Evolutionary conservation across 2,113 vertebrate genomes (phyloP).

Genomic region (Oreotrochilus melanogaster): DNA sequence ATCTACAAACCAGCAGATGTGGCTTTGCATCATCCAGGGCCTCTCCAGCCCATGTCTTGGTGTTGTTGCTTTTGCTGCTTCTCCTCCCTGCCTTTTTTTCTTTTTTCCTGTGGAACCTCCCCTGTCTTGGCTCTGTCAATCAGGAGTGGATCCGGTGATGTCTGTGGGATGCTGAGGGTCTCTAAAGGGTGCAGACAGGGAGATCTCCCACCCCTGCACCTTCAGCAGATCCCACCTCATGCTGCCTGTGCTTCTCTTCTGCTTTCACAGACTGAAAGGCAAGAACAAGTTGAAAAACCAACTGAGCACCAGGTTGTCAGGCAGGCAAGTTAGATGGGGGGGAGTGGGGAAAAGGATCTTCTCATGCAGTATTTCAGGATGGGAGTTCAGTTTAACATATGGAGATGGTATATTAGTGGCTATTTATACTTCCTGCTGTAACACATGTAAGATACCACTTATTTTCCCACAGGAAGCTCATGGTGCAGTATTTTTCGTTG

Average conservation of each 20-base stretch:
- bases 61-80: neutral
- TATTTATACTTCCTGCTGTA: neutral
- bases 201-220: neutral
- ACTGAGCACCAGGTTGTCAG: fast-evolving
- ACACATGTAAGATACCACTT: fast-evolving
- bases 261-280: fast-evolving
- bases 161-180: fast-evolving
- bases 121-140: neutral
- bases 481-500: fast-evolving
- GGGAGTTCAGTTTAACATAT: fast-evolving
- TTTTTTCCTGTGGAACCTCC: fast-evolving
- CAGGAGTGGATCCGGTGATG: fast-evolving
- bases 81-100: fast-evolving
- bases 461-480: neutral
- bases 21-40: neutral
- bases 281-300: neutral
- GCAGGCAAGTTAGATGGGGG: neutral
- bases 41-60: fast-evolving
- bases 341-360: neutral
- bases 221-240: neutral
- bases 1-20: fast-evolving
- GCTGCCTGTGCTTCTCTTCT: neutral
- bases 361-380: fast-evolving
- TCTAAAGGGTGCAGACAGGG: neutral
- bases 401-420: fast-evolving